Conservation (phyloP, 2,888 invertebrate species). For the Taphrorychus bicolor region DNA sequence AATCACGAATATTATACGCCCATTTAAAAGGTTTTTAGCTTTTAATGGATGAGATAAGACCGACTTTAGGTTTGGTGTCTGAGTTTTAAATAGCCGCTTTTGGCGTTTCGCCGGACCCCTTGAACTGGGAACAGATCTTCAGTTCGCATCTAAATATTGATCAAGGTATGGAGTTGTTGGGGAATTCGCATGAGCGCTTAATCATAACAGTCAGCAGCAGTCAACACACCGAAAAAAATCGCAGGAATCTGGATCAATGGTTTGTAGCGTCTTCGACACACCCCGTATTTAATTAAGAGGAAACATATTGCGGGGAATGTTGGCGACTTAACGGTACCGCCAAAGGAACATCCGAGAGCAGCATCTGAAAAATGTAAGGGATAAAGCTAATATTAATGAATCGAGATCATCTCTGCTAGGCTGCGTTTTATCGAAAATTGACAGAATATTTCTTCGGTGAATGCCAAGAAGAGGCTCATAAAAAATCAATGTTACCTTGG, state of each 20-base stretch:
- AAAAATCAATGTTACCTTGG: too few relatives aligned
- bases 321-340: slow-evolving; percentile 18
- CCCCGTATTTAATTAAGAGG: slow-evolving; percentile 9
- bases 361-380: slow-evolving; percentile 8
- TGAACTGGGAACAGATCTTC: too few relatives aligned
- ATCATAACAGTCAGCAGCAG: background rate
- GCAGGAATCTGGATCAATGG: slow-evolving; percentile 1
- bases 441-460: background rate
- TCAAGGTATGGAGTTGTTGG: too few relatives aligned
- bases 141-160: too few relatives aligned
- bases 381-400: slow-evolving; percentile 13
- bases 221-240: background rate
- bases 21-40: slow-evolving; percentile 28
- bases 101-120: slow-evolving; percentile 12
- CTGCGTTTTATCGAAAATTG: too few relatives aligned
- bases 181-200: too few relatives aligned
- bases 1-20: slow-evolving; percentile 34
- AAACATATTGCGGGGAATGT: slow-evolving; percentile 9
- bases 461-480: too few relatives aligned
- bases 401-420: background rate
- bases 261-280: background rate
- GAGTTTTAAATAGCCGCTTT: slow-evolving; percentile 28
- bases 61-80: slow-evolving; percentile 14
- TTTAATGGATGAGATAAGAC: slow-evolving; percentile 34
- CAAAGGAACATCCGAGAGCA: slow-evolving; percentile 10